Conservation (phyloP, 2,113 vertebrate species). For the Felis chaus region DNA sequence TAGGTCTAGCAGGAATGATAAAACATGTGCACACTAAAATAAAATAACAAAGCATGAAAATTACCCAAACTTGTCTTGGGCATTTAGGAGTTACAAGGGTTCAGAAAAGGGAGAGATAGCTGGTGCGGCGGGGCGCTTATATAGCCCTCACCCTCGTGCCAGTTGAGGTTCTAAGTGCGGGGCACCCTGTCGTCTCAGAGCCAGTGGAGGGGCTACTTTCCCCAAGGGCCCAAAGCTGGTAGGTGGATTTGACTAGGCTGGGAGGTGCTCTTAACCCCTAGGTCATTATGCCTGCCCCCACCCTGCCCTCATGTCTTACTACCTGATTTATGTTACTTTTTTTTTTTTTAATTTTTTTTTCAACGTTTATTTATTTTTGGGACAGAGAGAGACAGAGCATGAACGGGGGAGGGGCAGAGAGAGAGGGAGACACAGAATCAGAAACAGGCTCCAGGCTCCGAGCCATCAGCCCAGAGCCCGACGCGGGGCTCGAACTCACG, state of each 20-base stretch:
- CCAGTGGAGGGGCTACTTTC: neutral
- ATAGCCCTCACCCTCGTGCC: neutral
- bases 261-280: neutral
- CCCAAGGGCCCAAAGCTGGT: neutral
- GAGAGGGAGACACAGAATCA: too few species aligned
- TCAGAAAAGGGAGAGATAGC: neutral
- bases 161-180: neutral
- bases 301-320: neutral
- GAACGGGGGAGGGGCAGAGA: too few species aligned
- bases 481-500: neutral
- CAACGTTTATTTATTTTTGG: too few species aligned
- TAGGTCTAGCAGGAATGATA: neutral
- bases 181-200: neutral
- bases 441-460: too few species aligned
- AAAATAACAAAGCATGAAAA: neutral
- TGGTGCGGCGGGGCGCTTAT: neutral
- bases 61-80: neutral
- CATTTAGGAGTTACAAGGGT: neutral
- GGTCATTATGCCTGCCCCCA: neutral
- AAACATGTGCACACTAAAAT: neutral
- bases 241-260: neutral
- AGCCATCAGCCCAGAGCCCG: too few species aligned
- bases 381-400: too few species aligned
- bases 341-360: too few species aligned
- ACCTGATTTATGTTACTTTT: neutral